phyloP scores from a whole-genome alignment of 2,797 vertebrate species.

The Meriones psammophilus region DNA sequence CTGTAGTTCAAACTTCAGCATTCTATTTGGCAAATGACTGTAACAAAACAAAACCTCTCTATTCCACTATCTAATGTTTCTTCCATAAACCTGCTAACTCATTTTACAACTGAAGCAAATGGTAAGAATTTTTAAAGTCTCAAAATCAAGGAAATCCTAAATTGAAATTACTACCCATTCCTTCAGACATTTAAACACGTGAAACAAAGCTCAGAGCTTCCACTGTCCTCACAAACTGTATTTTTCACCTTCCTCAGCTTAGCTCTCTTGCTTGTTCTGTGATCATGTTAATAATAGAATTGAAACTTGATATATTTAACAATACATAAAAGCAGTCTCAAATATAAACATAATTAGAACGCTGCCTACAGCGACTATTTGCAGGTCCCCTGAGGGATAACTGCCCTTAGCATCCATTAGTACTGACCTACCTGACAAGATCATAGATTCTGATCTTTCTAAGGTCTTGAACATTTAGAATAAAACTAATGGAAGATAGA shows the following conservation, averaged over 20 bases:
- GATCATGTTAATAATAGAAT: background rate
- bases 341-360: background rate
- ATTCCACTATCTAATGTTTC: constrained; percentile 61
- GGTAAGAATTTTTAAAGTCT: constrained; percentile 29
- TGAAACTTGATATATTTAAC: background rate
- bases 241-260: background rate
- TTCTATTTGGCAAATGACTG: constrained; percentile 46
- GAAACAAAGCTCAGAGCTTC: background rate
- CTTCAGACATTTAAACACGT: background rate
- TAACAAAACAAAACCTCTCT: constrained; percentile 14
- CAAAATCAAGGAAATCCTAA: constrained; percentile 44
- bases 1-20: constrained; percentile 51
- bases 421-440: background rate
- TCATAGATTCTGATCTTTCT: background rate
- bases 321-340: background rate
- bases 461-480: constrained; percentile 25
- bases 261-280: background rate
- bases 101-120: constrained; percentile 62
- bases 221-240: background rate
- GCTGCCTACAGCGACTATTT: background rate
- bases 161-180: background rate
- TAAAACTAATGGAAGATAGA: background rate
- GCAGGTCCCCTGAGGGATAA: background rate
- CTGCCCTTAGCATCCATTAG: background rate
- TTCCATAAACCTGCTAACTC: constrained; percentile 65